Percentiles rank a stretch among this genome's conserved stretches.
Conservation (phyloP, 2,888 invertebrate species). For the Hecatera dysodea region DNA sequence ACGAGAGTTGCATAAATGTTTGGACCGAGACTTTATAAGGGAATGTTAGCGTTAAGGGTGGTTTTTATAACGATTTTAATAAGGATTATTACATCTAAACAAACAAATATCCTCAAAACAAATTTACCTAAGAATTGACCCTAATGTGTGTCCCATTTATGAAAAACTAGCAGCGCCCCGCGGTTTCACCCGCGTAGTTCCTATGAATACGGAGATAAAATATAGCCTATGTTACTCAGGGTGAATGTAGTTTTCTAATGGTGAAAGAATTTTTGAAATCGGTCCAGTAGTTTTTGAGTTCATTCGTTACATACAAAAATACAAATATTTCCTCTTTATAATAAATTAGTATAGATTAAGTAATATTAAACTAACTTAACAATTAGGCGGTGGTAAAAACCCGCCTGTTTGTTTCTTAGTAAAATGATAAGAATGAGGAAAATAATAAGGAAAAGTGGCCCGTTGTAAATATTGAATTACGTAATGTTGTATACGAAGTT, state of each 20-base stretch:
- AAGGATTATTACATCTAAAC: background rate
- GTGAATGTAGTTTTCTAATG: too few relatives aligned
- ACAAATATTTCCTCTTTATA: too few relatives aligned
- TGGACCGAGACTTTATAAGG: background rate
- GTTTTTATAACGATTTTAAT: background rate
- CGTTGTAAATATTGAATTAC: background rate
- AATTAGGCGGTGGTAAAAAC: slow-evolving; percentile 12
- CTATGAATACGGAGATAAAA: too few relatives aligned
- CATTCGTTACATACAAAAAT: too few relatives aligned
- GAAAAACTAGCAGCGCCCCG: too few relatives aligned
- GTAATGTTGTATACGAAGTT: background rate
- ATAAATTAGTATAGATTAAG: too few relatives aligned
- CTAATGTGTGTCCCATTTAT: background rate
- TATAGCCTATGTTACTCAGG: too few relatives aligned
- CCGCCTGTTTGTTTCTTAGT: background rate
- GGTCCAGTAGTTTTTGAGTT: too few relatives aligned
- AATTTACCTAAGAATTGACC: background rate
- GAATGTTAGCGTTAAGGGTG: background rate
- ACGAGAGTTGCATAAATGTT: background rate
- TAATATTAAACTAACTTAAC: too few relatives aligned
- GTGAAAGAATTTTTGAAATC: too few relatives aligned
- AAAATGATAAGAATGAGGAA: slow-evolving; percentile 9
- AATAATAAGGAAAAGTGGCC: slow-evolving; percentile 11
- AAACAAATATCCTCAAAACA: background rate
- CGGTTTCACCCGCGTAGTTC: too few relatives aligned